Evolutionary conservation across 2,113 vertebrate species (phyloP), one percentile per base, ranked within the genome.

Genomic region (Bos indicus): DNA sequence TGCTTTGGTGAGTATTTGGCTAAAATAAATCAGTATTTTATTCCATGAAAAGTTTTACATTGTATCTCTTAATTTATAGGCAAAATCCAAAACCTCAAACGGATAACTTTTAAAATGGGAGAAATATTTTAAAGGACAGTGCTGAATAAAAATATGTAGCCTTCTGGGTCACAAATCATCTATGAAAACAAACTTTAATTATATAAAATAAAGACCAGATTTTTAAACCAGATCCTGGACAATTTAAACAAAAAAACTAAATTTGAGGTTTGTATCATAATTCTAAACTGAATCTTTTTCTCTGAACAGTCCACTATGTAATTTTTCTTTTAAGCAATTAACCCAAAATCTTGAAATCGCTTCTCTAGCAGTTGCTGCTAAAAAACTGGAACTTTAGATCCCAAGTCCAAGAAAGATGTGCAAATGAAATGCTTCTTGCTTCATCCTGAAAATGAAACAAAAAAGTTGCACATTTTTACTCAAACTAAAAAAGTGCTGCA

Each of bases 361-460:
- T 97, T 82, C 90, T 96, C 92, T 95, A 98, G 92, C 90, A 57
- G 10, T 93, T 48, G 82, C 97, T 48, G 30, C 95, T 30, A 11
- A 2, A 40, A 90, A 86, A 82, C 52, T 94, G 93, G 10, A 71
- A 51, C 93, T 17, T 60, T 2, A 2, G 33, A 48, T 54, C 80
- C 48, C 16, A 88, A 19, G 95, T 98, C 97, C 36, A 94, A 2
- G 21, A 94, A 95, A 97, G 96, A 96, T 30, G 5, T 87, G 71
- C 94, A 97, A 97, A 94, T n/a, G 48, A 98, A 98, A 98, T 96
- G 97, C 97, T 96, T 97, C 92, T 98, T 8, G 0, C 97, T 95
- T 98, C 56, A 96, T 64, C 97, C 98, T 99, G 40, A 91, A 96
- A 98, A 71, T 16, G 90, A 95, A 97, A 54, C 2, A 59, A 88